A percentile compares a stretch with the other conserved stretches of the same genome.
Evolutionary conservation across 2,888 invertebrate genomes (phyloP).

Genomic region (Cabera pusaria): DNA sequence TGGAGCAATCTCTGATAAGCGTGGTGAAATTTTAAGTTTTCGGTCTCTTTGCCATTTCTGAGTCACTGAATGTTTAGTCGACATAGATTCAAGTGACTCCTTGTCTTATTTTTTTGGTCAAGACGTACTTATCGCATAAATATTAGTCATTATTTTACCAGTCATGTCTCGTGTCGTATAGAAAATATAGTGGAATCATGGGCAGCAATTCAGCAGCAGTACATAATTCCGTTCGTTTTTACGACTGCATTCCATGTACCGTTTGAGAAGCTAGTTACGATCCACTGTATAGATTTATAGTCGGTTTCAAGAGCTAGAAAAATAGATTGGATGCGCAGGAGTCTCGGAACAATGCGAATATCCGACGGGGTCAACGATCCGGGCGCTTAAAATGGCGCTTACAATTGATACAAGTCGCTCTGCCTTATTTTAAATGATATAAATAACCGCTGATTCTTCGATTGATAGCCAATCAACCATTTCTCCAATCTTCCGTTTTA

Average conservation of each 20-base stretch:
- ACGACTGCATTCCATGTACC: slow-evolving; percentile 10
- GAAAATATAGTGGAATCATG: too few relatives aligned
- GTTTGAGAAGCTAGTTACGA: slow-evolving; percentile 12
- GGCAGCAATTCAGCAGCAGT: background rate
- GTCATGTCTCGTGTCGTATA: too few relatives aligned
- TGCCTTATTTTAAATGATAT: slow-evolving; percentile 20
- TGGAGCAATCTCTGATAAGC: slow-evolving; percentile 20
- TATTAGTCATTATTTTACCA: too few relatives aligned
- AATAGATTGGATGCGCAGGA: slow-evolving; percentile 49
- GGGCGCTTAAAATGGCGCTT: slow-evolving; percentile 54
- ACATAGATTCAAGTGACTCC: too few relatives aligned
- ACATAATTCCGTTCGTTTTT: too few relatives aligned
- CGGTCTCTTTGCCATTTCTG: slow-evolving; percentile 11
- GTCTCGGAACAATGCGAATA: slow-evolving; percentile 60
- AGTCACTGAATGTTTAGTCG: slow-evolving; percentile 4
- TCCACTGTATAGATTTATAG: slow-evolving; percentile 38
- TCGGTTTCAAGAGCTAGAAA: slow-evolving; percentile 27
- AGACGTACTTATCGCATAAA: too few relatives aligned
- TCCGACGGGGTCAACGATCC: slow-evolving; percentile 59
- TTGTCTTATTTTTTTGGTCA: too few relatives aligned
- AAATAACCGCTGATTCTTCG: slow-evolving; percentile 20
- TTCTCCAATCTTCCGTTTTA: slow-evolving; percentile 25
- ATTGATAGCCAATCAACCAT: slow-evolving; percentile 28
- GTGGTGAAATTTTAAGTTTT: slow-evolving; percentile 23
- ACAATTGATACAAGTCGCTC: slow-evolving; percentile 29